Evolutionary conservation across 2,888 invertebrate species (phyloP), one percentile per base, ranked within the genome.

Genomic region (Camponotus fellah): DNA sequence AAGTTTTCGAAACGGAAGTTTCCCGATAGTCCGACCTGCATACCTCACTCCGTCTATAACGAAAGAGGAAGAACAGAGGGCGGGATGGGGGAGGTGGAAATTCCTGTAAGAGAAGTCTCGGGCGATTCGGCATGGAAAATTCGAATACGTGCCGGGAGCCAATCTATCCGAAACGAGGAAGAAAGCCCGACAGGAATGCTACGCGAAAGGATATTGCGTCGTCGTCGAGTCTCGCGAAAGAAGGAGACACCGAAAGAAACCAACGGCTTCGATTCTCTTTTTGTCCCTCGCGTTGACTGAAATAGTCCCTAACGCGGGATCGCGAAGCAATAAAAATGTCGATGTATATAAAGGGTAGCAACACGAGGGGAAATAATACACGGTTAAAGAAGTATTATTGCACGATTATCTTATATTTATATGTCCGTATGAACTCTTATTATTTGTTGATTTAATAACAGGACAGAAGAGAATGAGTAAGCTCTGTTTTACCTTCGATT

Each of bases 111-210:
- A 83, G 72, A 84, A 75, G 79, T 76, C 66, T 82, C 75, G 60
- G 64, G 58, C 71, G 83, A 71, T 82, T 53, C 75, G 40, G 1
- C 65, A n/a, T 53, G 65, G 60, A 76, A 81, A 80, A 88, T 89
- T 89, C 86, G 90, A 88, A 88, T 87, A 89, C 87, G 82, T 58
- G 60, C 12, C 32, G 82, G 86, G 79, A 88, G 87, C 88, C 90
- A 89, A 88, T 88, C 87, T 87, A 84, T 85, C 81, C 49, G 40
- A 69, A 77, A 87, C 56, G 72, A 37, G 65, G 49, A 74, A 69
- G 72, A 76, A 66, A 77, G 80, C 68, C 21, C 49, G 26, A 32
- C 46, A 37, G 68, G 90, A 89, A 89, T 87, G 86, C 69, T 65
- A 74, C 84, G 75, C 14, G 83, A n/a, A 76, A 82, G 76, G 90